Evolutionary conservation across 2,888 invertebrate species (phyloP).

Genomic region (Oscheius myriophilus): DNA sequence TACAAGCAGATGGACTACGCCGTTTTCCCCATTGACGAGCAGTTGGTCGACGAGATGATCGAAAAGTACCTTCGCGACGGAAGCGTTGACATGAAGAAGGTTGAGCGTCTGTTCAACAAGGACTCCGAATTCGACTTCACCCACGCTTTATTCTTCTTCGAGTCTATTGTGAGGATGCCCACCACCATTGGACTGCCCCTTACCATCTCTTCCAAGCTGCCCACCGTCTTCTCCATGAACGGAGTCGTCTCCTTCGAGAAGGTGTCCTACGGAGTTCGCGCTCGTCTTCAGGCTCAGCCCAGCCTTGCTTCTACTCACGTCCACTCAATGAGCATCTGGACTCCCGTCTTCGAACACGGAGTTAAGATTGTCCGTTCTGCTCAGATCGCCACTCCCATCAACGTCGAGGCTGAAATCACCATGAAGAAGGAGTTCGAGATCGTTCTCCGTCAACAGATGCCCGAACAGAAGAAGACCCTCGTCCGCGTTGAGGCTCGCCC

Average conservation of each 20-base stretch:
- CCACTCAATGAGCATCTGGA: slow-evolving; percentile 47
- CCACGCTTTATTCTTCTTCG: slow-evolving; percentile 44
- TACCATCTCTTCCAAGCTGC: slow-evolving; percentile 48
- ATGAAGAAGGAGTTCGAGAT: slow-evolving; percentile 36
- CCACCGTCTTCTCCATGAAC: slow-evolving; percentile 45
- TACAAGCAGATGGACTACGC: slow-evolving; percentile 62
- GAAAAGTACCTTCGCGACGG: slow-evolving; percentile 43
- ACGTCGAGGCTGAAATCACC: slow-evolving; percentile 38
- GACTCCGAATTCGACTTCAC: slow-evolving; percentile 38
- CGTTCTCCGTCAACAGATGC: slow-evolving; percentile 34
- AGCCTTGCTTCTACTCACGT: slow-evolving; percentile 51
- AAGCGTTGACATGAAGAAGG: slow-evolving; percentile 30
- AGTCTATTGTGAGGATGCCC: slow-evolving; percentile 51
- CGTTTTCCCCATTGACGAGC: slow-evolving; percentile 58
- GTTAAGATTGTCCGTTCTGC: slow-evolving; percentile 54
- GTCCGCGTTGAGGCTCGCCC: slow-evolving; percentile 49
- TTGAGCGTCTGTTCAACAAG: slow-evolving; percentile 45
- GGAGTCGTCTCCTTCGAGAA: slow-evolving; percentile 38
- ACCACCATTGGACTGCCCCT: slow-evolving; percentile 63
- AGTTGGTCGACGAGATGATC: slow-evolving; percentile 42
- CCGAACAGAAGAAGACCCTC: slow-evolving; percentile 46
- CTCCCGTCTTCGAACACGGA: slow-evolving; percentile 60
- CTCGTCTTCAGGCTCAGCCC: slow-evolving; percentile 41
- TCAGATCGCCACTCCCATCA: slow-evolving; percentile 56
- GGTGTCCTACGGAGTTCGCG: slow-evolving; percentile 35